Percentiles rank a stretch among this genome's conserved stretches.
Evolutionary conservation across 2,113 vertebrate genomes (phyloP).

Genomic region (Turnix velox): DNA sequence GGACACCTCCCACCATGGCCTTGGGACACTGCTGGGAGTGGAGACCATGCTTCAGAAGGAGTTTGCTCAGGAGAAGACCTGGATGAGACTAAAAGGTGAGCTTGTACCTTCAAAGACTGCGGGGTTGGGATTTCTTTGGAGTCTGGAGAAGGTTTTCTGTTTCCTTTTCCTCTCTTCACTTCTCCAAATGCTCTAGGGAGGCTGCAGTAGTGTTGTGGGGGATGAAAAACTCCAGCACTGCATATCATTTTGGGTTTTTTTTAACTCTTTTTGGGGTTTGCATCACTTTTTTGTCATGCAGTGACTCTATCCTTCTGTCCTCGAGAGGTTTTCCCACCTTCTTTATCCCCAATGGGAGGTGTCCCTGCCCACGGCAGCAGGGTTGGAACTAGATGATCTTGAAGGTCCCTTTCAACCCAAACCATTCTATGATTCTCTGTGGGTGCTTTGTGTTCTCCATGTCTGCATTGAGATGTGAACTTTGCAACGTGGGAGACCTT

Average conservation of each 20-base stretch:
- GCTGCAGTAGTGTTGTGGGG: background rate
- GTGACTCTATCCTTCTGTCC: background rate
- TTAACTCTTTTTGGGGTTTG: rapidly evolving
- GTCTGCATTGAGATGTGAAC: background rate
- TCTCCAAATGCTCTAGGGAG: background rate
- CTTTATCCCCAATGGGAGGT: background rate
- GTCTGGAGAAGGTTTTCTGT: rapidly evolving
- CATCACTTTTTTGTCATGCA: background rate
- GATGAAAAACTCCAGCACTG: background rate
- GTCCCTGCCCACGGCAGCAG: no score
- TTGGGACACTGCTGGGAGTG: no score
- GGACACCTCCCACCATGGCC: no score
- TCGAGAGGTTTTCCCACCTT: background rate
- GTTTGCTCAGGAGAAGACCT: background rate
- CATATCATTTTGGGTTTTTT: background rate
- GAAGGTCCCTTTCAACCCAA: no score
- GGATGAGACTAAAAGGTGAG: background rate
- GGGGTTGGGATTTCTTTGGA: no score
- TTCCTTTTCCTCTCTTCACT: background rate
- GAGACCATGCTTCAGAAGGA: background rate
- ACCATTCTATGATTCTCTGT: no score
- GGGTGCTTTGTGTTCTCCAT: background rate
- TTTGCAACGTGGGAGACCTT: background rate
- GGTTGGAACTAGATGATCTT: no score
- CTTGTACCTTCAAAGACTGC: background rate